Evolutionary conservation across 2,113 vertebrate genomes (phyloP).

Genomic region (Takifugu flavidus): DNA sequence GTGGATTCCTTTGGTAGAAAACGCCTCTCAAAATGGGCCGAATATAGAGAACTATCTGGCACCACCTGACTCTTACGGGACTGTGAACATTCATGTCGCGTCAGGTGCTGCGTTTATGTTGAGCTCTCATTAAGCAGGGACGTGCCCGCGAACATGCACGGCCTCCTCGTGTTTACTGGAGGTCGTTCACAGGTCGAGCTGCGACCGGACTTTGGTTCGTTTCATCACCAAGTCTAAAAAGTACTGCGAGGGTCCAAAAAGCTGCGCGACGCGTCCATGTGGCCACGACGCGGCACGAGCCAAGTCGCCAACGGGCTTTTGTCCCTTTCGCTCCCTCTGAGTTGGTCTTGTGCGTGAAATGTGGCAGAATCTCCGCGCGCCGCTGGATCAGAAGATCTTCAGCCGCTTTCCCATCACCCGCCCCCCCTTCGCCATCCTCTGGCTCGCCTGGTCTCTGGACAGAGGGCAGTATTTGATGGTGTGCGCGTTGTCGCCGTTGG

Average conservation of each 20-base stretch:
- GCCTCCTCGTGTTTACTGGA: constrained; percentile 35
- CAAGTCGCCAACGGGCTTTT: constrained; percentile 14
- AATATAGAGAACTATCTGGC: constrained; percentile 36
- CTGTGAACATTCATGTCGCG: constrained; percentile 43
- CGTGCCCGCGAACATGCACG: not conserved
- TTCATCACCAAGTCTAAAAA: constrained; percentile 36
- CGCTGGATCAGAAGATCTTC: constrained; percentile 68
- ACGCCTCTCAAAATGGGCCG: constrained; percentile 49
- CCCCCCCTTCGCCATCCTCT: constrained; percentile 65
- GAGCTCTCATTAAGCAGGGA: too few relatives aligned
- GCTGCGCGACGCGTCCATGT: constrained; percentile 34
- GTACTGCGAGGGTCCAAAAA: not conserved
- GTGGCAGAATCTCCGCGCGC: not conserved
- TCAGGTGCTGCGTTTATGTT: constrained; percentile 37
- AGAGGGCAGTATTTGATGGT: constrained; percentile 84
- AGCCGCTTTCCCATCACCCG: constrained; percentile 69
- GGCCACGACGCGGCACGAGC: constrained; percentile 23
- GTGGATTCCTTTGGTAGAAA: constrained; percentile 71
- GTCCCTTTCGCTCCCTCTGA: constrained; percentile 14
- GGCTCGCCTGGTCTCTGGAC: constrained; percentile 73
- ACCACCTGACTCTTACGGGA: constrained; percentile 10
- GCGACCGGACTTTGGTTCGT: constrained; percentile 64
- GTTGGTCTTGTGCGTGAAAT: constrained; percentile 53
- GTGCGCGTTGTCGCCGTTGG: constrained; percentile 81
- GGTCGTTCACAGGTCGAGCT: constrained; percentile 61